Conservation (phyloP, 2,797 vertebrate species). For the Lepilemur septentrionalis region DNA sequence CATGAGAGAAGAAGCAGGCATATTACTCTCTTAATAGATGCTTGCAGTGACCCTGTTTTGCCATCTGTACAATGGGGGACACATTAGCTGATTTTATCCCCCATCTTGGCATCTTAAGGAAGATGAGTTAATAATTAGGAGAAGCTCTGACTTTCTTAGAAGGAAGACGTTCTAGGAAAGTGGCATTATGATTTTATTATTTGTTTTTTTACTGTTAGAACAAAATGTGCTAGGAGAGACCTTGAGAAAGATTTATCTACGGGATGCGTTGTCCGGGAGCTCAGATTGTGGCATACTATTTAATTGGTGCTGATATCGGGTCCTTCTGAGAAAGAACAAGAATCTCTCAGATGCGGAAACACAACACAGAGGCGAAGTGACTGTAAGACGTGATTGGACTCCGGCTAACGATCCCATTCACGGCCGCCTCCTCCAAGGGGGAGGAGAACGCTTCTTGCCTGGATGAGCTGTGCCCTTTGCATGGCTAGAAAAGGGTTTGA, state of each 20-base stretch:
- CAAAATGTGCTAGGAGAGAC: not conserved
- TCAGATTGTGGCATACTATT: not conserved
- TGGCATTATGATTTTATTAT: not conserved
- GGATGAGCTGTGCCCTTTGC: not conserved
- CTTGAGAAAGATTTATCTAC: not conserved
- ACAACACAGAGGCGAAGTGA: not conserved
- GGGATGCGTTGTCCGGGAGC: not conserved
- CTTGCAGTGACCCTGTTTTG: not conserved
- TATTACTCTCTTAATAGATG: not conserved
- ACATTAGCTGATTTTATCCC: not conserved
- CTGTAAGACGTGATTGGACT: not conserved
- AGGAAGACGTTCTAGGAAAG: not conserved
- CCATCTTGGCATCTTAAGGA: not conserved
- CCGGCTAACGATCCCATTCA: not conserved
- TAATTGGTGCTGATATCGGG: not conserved
- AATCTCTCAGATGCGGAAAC: not conserved
- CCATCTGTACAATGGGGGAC: not conserved
- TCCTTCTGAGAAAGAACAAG: not conserved
- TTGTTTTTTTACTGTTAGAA: not conserved
- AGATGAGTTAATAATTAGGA: not conserved
- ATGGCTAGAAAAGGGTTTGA: not conserved
- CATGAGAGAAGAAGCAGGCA: not conserved
- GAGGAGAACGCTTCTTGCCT: not conserved
- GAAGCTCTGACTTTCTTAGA: not conserved
- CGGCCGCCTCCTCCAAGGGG: not conserved